Base-by-base conservation (phyloP, 2,113 vertebrate genomes). In the Melanerpes formicivorus region DNA sequence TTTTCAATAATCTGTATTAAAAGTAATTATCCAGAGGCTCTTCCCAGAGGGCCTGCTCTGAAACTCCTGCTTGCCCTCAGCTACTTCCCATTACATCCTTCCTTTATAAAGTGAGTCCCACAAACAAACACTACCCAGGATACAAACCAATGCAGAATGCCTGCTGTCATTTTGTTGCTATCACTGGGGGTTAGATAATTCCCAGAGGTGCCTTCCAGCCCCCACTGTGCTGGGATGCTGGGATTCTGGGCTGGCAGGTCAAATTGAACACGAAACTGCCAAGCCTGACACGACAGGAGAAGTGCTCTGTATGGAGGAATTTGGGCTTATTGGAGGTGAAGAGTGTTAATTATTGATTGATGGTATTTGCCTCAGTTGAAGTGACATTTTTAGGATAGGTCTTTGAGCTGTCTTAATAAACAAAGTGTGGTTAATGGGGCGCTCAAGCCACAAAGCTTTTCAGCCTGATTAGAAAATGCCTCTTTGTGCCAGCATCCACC, bases 341-440 rank as follows among this genome's bases (percentile, higher is more conserved):
- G 30, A 52, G n/a, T 67, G 83, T 96, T 96, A 97, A 92, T 97
- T 91, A 96, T 94, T 97, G 93, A 95, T 94, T 84, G 67, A 81
- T 93, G 6, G 8, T 63, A 42, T 78, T 91, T 3, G 4, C 18
- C 26, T 50, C 67, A 34, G 64, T 63, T 88, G 48, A 74, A 72
- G 48, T 55, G 56, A 93, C 50, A 46, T 67, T 93, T 95, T 88
- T 56, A 85, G 56, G 80, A 70, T 15, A 67, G 46, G 89, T 40
- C 15, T 87, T 92, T 91, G 54, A 54, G 22, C 58, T 92, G 75
- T 34, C 55, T 92, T 90, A n/a, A 83, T 87, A 73, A 58, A 78
- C 32, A 66, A 73, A 80, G 37, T 26, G 13, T 48, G 48, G 54
- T 48, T 50, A 81, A 88, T 3, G 18, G 22, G 9, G 18, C 29